A percentile compares a stretch with the other conserved stretches of the same genome.
Evolutionary conservation across 2,113 vertebrate genomes (phyloP).

Genomic region (Melanerpes aurifrons): DNA sequence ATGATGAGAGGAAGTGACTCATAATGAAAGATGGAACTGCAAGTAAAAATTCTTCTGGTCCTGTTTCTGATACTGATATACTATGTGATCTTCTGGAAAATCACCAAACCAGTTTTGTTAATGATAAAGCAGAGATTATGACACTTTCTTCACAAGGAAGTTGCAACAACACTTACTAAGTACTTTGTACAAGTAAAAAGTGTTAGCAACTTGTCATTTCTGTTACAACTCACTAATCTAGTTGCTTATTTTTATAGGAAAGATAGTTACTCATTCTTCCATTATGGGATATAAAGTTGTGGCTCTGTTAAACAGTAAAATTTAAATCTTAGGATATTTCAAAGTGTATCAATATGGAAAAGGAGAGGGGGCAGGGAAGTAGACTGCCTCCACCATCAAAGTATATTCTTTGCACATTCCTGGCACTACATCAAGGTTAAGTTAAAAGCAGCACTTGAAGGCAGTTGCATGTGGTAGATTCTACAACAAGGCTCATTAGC

Average conservation of each 20-base stretch:
- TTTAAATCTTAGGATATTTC: constrained; percentile 26
- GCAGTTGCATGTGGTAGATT: constrained; percentile 77
- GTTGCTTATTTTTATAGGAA: not conserved
- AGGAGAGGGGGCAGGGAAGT: not conserved
- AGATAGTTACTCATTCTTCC: not conserved
- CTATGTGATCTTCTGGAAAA: constrained; percentile 18
- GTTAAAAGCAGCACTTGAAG: constrained; percentile 78
- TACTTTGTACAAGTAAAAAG: not conserved
- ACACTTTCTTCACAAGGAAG: not conserved
- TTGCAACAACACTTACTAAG: not conserved
- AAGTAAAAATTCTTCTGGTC: constrained; percentile 38
- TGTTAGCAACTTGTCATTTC: not conserved
- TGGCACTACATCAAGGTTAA: constrained; percentile 86
- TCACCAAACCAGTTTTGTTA: not conserved
- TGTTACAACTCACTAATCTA: not conserved
- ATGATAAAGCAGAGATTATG: constrained; percentile 2
- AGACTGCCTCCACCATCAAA: constrained; percentile 55
- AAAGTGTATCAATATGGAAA: not conserved
- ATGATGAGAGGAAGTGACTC: constrained; percentile 19
- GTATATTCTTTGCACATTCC: constrained; percentile 76
- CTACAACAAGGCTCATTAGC: constrained; percentile 86
- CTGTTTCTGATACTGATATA: not conserved
- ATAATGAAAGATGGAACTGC: constrained; percentile 11
- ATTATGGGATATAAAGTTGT: not conserved
- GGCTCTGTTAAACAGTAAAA: not conserved